A percentile compares a stretch with the other conserved stretches of the same genome.
phyloP scores from a whole-genome alignment of 2,113 vertebrate genomes.

The Cyprinodon tularosa region DNA sequence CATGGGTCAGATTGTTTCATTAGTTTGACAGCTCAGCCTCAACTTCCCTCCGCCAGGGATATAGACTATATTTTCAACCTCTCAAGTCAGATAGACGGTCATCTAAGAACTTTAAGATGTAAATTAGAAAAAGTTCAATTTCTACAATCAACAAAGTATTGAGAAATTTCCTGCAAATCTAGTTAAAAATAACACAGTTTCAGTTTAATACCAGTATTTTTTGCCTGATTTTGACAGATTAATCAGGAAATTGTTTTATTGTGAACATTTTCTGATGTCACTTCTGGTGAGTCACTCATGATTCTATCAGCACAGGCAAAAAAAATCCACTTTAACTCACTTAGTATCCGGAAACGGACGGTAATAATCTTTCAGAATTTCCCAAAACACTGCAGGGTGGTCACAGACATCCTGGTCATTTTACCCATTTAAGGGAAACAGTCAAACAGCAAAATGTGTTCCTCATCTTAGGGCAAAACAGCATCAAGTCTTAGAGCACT shows the following conservation, averaged over 20 bases:
- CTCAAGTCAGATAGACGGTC: conserved; percentile 19
- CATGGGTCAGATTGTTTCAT: conserved; percentile 73
- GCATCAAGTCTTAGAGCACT: background rate
- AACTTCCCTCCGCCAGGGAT: conserved; percentile 37
- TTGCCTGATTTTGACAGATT: background rate
- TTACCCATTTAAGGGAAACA: background rate
- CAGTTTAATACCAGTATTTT: background rate
- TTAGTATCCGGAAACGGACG: background rate
- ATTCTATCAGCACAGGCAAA: conserved; percentile 2
- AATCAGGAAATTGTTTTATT: background rate
- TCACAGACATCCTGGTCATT: background rate
- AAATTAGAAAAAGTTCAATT: conserved; percentile 18
- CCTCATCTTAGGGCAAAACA: background rate
- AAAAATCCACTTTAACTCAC: background rate
- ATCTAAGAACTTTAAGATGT: conserved; percentile 15
- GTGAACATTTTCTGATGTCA: background rate
- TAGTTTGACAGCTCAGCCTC: conserved; percentile 69
- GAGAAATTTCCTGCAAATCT: background rate
- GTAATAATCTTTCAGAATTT: background rate
- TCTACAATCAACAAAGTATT: conserved; percentile 10
- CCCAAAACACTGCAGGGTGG: background rate
- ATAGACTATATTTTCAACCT: conserved; percentile 53
- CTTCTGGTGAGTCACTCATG: background rate
- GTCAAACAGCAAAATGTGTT: background rate
- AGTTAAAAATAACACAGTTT: background rate